Percentiles rank a stretch among this genome's conserved stretches.
These are phyloP conservation scores for Protosalanx chinensis DNA, from an alignment of 2,797 vertebrate genomes.

Conservation along the genomic window DNA sequence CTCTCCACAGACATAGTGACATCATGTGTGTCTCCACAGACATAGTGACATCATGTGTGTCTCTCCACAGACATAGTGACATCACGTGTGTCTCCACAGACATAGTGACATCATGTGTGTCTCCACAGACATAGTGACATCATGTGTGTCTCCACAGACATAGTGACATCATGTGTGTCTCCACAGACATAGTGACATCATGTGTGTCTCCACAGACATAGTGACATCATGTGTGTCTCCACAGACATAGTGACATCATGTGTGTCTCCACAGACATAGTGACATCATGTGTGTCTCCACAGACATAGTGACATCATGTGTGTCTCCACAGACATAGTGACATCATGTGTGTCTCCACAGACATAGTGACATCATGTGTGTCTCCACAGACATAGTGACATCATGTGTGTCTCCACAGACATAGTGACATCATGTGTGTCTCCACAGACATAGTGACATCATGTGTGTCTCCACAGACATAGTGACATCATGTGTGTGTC, in stretches of 20 bases:
- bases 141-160: conserved; percentile 67
- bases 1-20: conserved; percentile 79
- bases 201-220: conserved; percentile 67
- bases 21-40: no score
- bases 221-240: neutral
- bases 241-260: conserved; percentile 65
- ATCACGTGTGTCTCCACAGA: no score
- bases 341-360: conserved; percentile 59
- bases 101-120: no score
- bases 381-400: conserved; percentile 67
- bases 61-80: conserved; percentile 79
- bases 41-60: no score
- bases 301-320: conserved; percentile 63
- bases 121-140: conserved; percentile 66
- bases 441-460: no score
- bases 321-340: conserved; percentile 68
- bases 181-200: conserved; percentile 65
- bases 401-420: conserved; percentile 67
- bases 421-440: no score
- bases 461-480: no score
- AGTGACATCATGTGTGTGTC: no score
- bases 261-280: conserved; percentile 67
- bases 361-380: conserved; percentile 38
- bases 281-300: conserved; percentile 9
- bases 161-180: no score